A percentile compares a stretch with the other conserved stretches of the same genome.
These are phyloP conservation scores for Pachyseris speciosa DNA, from an alignment of 64 coral and sea anemone genomes.

Conservation along the genomic window DNA sequence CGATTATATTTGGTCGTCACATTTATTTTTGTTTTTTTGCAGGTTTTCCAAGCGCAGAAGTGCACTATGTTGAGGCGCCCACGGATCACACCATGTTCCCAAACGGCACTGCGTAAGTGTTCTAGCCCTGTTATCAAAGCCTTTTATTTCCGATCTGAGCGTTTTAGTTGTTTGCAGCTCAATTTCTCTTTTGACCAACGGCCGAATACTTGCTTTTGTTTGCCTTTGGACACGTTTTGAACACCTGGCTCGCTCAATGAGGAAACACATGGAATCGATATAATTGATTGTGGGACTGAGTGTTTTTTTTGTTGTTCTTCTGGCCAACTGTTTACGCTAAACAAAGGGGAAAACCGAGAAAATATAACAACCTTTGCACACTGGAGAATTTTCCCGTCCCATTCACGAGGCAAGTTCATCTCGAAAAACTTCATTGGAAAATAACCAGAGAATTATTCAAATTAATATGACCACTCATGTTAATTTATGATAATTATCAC, in stretches of 20 bases:
- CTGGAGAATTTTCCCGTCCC: not conserved
- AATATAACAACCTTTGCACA: not conserved
- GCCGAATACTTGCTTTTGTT: conserved; percentile 62
- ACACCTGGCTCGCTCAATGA: conserved; percentile 81
- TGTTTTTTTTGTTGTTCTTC: not conserved
- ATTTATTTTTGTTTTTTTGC: conserved; percentile 20
- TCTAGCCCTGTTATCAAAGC: not conserved
- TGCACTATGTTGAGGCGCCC: conserved; percentile 80
- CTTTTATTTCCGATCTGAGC: not conserved
- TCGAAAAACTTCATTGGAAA: not conserved
- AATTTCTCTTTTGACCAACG: conserved; percentile 48
- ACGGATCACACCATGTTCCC: conserved; percentile 82
- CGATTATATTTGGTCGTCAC: not conserved
- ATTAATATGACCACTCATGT: not conserved
- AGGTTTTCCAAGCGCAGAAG: conserved; percentile 87
- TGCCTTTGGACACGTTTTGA: conserved; percentile 79
- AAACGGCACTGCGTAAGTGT: conserved; percentile 86
- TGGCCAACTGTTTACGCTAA: not conserved
- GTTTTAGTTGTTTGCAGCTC: not conserved
- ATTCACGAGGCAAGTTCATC: not conserved
- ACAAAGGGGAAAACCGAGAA: not conserved
- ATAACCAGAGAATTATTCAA: conserved; percentile 1
- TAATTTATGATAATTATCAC: conserved; percentile 38
- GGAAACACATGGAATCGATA: conserved; percentile 78
- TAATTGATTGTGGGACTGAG: conserved; percentile 34